Conservation (phyloP, 2,888 invertebrate species). For the Drosophila recens region DNA sequence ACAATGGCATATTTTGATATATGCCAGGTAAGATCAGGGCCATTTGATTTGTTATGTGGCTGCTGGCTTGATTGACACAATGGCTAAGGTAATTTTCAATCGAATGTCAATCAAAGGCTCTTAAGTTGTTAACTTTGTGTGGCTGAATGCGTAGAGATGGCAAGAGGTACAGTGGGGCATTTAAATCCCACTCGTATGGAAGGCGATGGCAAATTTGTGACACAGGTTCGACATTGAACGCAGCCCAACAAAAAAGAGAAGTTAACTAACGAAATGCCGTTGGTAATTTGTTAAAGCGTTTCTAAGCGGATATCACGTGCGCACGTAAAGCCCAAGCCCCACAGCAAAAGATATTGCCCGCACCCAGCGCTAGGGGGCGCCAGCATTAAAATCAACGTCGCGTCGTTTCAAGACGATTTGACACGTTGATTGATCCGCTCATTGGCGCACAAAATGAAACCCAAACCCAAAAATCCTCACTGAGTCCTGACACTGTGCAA, state of each 20-base stretch:
- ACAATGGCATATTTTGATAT: constrained; percentile 63
- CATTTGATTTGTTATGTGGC: constrained; percentile 69
- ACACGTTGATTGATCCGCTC: constrained; percentile 81
- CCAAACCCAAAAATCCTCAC: constrained; percentile 44
- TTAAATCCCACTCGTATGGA: constrained; percentile 28
- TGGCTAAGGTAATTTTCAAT: constrained; percentile 80
- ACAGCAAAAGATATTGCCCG: constrained; percentile 2
- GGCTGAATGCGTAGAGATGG: constrained; percentile 11
- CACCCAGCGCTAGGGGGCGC: constrained; percentile 33
- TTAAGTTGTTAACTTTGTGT: constrained; percentile 64
- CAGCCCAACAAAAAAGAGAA: constrained; percentile 5
- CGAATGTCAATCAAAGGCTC: constrained; percentile 77
- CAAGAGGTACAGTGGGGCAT: not conserved
- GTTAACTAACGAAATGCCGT: constrained; percentile 66
- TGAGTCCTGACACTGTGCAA: constrained; percentile 51
- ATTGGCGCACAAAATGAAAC: constrained; percentile 77
- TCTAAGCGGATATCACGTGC: constrained; percentile 79
- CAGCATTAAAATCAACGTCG: constrained; percentile 66
- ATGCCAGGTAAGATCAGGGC: constrained; percentile 56
- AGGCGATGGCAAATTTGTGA: constrained; percentile 59
- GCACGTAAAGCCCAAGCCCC: constrained; percentile 40
- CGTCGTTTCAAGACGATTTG: constrained; percentile 77
- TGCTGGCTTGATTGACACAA: constrained; percentile 75
- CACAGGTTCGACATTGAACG: constrained; percentile 47
- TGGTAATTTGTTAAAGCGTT: constrained; percentile 79